Conservation (phyloP, 2,113 vertebrate species). For the Chionis minor region DNA sequence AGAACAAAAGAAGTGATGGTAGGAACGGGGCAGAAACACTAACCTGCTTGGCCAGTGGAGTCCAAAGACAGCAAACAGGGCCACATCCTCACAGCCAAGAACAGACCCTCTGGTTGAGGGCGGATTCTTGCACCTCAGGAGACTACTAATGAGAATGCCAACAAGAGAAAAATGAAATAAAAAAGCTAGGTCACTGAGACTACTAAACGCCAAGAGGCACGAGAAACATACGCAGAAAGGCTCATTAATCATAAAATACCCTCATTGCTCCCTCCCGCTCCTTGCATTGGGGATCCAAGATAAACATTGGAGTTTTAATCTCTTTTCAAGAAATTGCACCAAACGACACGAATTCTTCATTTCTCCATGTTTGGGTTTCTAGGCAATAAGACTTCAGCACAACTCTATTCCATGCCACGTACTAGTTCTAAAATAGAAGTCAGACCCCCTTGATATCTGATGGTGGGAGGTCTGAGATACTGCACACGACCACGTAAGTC, state of each 20-base stretch:
- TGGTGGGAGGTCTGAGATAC: slow-evolving; percentile 37
- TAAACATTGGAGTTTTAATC: slow-evolving; percentile 36
- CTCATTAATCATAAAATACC: slow-evolving; percentile 26
- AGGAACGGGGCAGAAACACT: not conserved
- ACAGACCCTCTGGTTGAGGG: not conserved
- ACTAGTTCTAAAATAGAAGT: slow-evolving; percentile 57
- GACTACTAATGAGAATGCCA: slow-evolving; percentile 6
- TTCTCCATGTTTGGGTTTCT: slow-evolving; percentile 47
- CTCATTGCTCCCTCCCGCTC: not conserved
- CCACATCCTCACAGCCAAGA: not conserved
- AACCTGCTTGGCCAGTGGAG: not conserved
- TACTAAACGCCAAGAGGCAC: slow-evolving; percentile 1
- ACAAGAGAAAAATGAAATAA: slow-evolving; percentile 4
- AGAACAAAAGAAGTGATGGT: not conserved
- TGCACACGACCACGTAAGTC: slow-evolving; percentile 22
- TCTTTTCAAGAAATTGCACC: slow-evolving; percentile 59
- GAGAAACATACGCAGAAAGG: not conserved
- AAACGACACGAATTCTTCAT: not conserved
- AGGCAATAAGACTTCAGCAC: slow-evolving; percentile 33
- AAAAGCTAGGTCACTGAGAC: slow-evolving; percentile 36
- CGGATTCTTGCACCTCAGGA: not conserved
- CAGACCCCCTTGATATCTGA: not conserved
- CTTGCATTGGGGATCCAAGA: slow-evolving; percentile 20
- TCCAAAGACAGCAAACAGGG: not conserved
- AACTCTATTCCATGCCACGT: not conserved